phyloP scores from a whole-genome alignment of 2,888 invertebrate genomes.

The Torymus tubicola region DNA sequence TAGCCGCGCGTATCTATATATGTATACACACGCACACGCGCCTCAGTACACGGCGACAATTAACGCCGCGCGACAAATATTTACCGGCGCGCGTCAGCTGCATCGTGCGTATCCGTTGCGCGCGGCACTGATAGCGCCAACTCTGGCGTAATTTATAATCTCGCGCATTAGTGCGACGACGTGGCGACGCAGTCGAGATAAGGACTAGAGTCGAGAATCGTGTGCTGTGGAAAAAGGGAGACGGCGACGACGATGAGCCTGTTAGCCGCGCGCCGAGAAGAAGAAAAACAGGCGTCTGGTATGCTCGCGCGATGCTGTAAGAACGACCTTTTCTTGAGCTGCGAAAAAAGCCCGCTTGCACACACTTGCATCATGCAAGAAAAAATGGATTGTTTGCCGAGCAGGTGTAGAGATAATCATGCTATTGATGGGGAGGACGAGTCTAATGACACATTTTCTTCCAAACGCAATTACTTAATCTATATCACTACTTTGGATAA shows the following conservation, averaged over 20 bases:
- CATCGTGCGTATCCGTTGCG: neutral
- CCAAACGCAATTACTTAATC: too few species aligned
- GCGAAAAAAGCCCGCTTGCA: too few species aligned
- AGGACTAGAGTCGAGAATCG: too few species aligned
- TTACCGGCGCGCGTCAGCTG: conserved; percentile 24
- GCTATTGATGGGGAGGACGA: neutral
- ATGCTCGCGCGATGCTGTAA: neutral
- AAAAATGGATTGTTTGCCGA: too few species aligned
- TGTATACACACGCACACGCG: neutral
- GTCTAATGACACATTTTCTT: neutral
- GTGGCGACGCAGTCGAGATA: neutral
- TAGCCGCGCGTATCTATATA: neutral
- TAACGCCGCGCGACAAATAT: conserved; percentile 34
- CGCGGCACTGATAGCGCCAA: neutral
- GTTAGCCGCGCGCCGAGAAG: neutral
- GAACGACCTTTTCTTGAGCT: neutral
- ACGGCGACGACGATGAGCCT: too few species aligned
- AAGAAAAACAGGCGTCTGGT: neutral
- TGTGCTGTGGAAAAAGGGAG: too few species aligned
- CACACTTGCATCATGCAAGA: too few species aligned
- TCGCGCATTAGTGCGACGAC: conserved; percentile 28
- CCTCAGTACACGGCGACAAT: neutral
- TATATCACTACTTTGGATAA: too few species aligned
- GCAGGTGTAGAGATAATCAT: too few species aligned
- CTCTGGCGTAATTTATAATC: conserved; percentile 35